Conservation (phyloP, 1,140 invertebrate genomes). For the Reticulitermes speratus region DNA sequence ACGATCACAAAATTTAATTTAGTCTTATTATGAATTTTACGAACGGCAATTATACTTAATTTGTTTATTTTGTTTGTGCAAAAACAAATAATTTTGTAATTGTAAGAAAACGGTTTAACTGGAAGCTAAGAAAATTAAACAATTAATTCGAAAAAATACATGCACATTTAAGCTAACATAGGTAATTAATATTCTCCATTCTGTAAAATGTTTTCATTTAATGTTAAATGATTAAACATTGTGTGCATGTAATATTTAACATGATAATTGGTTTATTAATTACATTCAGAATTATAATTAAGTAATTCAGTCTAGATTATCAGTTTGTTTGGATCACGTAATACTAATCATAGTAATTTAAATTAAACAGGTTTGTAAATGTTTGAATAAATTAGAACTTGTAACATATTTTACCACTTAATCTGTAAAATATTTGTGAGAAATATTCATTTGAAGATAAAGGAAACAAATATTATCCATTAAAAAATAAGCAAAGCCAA, state of each 20-base stretch:
- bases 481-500: background rate
- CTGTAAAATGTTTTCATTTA: background rate
- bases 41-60: background rate
- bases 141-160: background rate
- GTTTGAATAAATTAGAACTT: background rate
- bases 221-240: background rate
- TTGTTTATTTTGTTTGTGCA: background rate
- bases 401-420: background rate
- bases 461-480: too few relatives aligned
- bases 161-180: background rate
- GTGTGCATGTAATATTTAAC: background rate
- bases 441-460: background rate
- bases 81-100: background rate
- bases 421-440: background rate
- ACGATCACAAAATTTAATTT: background rate
- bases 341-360: background rate
- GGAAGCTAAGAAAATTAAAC: too few relatives aligned
- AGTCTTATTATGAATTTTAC: background rate
- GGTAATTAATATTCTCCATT: background rate
- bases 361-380: background rate
- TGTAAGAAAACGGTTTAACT: background rate
- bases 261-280: background rate
- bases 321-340: background rate
- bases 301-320: background rate
- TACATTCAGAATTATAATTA: background rate